Evolutionary conservation across 2,113 vertebrate species (phyloP).

Genomic region (Piaya cayana): DNA sequence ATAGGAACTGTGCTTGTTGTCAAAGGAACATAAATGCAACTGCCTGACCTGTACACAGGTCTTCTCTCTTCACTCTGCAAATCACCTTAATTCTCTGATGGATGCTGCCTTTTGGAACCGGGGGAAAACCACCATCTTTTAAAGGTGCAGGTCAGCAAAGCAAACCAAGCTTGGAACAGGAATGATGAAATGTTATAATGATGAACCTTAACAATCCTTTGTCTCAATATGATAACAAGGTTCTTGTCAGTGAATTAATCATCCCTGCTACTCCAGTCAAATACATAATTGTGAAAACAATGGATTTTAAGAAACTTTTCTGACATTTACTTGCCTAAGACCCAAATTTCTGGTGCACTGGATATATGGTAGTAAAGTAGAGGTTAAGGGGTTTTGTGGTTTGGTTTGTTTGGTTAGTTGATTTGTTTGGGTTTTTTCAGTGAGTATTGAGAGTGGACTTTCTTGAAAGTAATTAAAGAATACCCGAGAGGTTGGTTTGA

Average conservation of each 20-base stretch:
- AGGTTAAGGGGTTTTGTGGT: not conserved
- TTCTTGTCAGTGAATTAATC: not conserved
- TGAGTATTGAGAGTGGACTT: not conserved
- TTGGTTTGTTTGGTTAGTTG: not conserved
- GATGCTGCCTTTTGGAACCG: not conserved
- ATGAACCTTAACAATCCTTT: not conserved
- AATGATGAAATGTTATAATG: not conserved
- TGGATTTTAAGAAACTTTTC: not conserved
- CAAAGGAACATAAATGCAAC: not conserved
- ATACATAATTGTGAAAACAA: not conserved
- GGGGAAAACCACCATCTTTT: not conserved
- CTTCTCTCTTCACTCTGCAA: not conserved
- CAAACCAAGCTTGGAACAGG: not conserved
- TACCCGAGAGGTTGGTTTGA: not conserved
- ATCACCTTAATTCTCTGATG: not conserved
- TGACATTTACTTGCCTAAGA: not conserved
- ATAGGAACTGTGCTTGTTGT: not conserved
- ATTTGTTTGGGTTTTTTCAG: not conserved
- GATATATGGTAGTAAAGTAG: not conserved
- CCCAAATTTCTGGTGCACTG: not conserved
- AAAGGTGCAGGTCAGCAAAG: not conserved
- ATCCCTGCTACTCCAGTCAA: not conserved
- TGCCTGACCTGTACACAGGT: not conserved
- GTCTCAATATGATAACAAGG: not conserved
- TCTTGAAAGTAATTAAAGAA: not conserved